phyloP scores from a whole-genome alignment of 2,888 invertebrate species.

The Gandaritis pyraliata region DNA sequence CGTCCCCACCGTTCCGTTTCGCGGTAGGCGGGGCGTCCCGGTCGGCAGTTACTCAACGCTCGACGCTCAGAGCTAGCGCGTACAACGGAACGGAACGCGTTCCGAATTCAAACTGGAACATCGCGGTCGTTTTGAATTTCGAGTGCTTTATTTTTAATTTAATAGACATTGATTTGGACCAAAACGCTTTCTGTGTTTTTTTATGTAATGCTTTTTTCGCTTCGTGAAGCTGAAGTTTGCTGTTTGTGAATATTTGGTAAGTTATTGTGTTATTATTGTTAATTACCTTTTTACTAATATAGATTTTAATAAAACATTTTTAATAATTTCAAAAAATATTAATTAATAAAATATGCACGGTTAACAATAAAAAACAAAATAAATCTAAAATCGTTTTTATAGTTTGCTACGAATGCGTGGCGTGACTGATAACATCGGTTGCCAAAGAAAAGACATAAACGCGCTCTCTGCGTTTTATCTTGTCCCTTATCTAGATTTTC shows the following conservation, averaged over 20 bases:
- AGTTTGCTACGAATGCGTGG: constrained; percentile 11
- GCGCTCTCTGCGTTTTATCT: constrained; percentile 45
- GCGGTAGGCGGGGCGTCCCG: constrained; percentile 72
- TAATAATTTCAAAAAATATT: no score
- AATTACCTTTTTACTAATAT: no score
- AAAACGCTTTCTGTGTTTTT: constrained; percentile 16
- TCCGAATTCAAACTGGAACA: constrained; percentile 55
- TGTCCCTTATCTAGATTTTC: constrained; percentile 7
- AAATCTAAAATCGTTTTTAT: constrained; percentile 2
- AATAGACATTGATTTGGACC: constrained; percentile 20
- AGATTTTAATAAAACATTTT: no score
- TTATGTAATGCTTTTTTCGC: constrained; percentile 24
- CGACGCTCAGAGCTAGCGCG: constrained; percentile 75
- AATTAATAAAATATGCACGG: neutral
- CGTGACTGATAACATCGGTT: constrained; percentile 26
- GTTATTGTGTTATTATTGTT: constrained; percentile 9
- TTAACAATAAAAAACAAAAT: neutral
- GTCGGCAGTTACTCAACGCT: constrained; percentile 72
- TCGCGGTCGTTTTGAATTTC: constrained; percentile 47
- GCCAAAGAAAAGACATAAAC: constrained; percentile 68
- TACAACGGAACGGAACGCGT: constrained; percentile 62
- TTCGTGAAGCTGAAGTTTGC: constrained; percentile 21
- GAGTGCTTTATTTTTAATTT: constrained; percentile 44
- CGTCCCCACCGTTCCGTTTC: constrained; percentile 72
- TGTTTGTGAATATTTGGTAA: constrained; percentile 31